Evolutionary conservation across 2,888 invertebrate species (phyloP).

Genomic region (Cosmorhoe ocellata): DNA sequence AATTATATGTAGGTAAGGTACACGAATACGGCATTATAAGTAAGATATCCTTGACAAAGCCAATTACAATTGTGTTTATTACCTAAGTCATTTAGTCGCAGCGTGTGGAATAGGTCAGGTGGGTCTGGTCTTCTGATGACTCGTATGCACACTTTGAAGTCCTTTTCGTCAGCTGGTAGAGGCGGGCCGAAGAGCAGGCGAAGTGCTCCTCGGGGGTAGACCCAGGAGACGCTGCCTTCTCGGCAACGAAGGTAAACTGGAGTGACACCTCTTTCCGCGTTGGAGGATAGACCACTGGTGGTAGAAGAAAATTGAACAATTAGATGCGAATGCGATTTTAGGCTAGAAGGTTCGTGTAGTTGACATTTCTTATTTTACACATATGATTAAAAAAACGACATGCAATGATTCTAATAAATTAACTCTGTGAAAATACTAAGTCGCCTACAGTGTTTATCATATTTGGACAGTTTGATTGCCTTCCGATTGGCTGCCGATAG

Average conservation of each 20-base stretch:
- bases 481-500: conserved; percentile 37
- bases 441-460: conserved; percentile 48
- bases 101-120: conserved; percentile 79
- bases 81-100: conserved; percentile 66
- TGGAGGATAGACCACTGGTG: conserved; percentile 82
- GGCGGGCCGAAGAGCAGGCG: conserved; percentile 85
- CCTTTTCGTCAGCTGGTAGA: conserved; percentile 81
- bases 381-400: no score
- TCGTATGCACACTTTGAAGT: conserved; percentile 88
- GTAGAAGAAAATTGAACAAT: conserved; percentile 44
- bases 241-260: conserved; percentile 90
- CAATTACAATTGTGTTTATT: conserved; percentile 26
- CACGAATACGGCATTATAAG: conserved; percentile 4
- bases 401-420: conserved; percentile 28
- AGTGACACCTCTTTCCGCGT: conserved; percentile 84
- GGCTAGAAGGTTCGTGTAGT: no score
- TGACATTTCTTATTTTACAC: no score
- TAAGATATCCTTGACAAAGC: conserved; percentile 11
- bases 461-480: conserved; percentile 64
- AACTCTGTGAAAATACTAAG: conserved; percentile 39
- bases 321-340: no score
- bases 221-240: conserved; percentile 88
- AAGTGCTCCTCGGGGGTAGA: conserved; percentile 88
- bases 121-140: conserved; percentile 80
- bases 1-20: conserved; percentile 13